Evolutionary conservation across 2,888 invertebrate genomes (phyloP), one percentile per base, ranked within the genome.

Genomic region (Oscheius sp.): DNA sequence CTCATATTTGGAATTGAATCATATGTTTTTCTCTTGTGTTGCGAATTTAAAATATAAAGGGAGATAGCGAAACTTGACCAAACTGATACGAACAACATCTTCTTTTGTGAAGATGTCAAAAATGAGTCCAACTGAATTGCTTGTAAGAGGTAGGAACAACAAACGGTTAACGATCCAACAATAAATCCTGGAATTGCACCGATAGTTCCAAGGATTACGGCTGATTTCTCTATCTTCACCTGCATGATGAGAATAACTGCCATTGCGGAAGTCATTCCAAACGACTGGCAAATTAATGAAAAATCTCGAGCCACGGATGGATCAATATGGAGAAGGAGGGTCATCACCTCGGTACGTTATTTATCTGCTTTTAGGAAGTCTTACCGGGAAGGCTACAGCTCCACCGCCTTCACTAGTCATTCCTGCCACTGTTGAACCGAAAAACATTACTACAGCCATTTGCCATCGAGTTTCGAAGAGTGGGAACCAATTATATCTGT

Each of bases 61-160:
- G 85, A 82, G 38, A 85, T 76, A 5, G 86, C 85, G 64, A 86
- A 86, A 0, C 85, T 73, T 26, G 78, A 75, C 86, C 85, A 86
- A 26, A 86, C 78, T 2, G 84, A 80, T n/a, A 86, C 86, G 70
- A 86, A 86, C 30, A 80, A 67, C 82, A 86, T 86, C 67, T 86
- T 86, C 74, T 86, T 86, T 64, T 75, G 70, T 0, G 80, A 68
- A 1, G 78, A 75, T 3, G 75, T 67, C 57, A 86, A 73, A 14
- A 68, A 36, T 6, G 75, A 77, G 47, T 86, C 86, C 9, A 86
- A 22, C 81, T 70, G 30, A 51, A 28, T 30, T 26, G 17, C 3
- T 17, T 9, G 17, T 22, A 22, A 70, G 14, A 6, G n/a, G 17
- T 14, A 20, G 24, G 8, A 17, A 6, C 41, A 5, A 9, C 3